Conservation (phyloP, 2,113 vertebrate genomes). For the Alectura lathami region DNA sequence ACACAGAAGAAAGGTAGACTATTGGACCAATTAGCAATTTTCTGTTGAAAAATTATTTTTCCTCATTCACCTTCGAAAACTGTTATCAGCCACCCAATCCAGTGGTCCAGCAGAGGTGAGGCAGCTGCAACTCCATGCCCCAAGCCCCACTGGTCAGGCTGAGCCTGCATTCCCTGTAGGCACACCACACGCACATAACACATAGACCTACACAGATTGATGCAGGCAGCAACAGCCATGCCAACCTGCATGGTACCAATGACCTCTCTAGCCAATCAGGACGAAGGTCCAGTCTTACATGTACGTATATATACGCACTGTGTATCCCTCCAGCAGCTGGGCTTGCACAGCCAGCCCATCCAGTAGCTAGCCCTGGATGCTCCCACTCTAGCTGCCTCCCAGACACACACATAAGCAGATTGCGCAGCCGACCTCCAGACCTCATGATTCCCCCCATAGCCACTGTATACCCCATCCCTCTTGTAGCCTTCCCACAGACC, state of each 20-base stretch:
- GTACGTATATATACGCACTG: background rate
- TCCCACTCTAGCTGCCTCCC: fast-evolving
- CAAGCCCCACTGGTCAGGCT: background rate
- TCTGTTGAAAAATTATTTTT: background rate
- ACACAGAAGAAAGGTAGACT: background rate
- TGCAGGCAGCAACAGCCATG: background rate
- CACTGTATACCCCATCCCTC: background rate
- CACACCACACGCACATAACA: background rate
- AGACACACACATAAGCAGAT: background rate
- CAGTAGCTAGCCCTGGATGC: too few species aligned
- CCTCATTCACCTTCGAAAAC: background rate
- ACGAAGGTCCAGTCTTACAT: background rate
- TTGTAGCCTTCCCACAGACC: background rate
- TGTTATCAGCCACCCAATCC: background rate
- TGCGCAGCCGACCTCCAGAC: background rate
- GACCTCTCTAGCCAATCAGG: background rate
- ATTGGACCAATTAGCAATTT: background rate
- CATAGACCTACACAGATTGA: background rate
- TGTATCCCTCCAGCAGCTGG: background rate
- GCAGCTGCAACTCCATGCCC: background rate
- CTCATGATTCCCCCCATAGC: background rate
- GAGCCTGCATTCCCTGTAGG: background rate
- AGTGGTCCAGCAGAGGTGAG: background rate
- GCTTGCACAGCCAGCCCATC: background rate
- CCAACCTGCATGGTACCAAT: background rate